Conservation (phyloP, 1,140 invertebrate genomes). For the Ceratosolen solmsi region DNA sequence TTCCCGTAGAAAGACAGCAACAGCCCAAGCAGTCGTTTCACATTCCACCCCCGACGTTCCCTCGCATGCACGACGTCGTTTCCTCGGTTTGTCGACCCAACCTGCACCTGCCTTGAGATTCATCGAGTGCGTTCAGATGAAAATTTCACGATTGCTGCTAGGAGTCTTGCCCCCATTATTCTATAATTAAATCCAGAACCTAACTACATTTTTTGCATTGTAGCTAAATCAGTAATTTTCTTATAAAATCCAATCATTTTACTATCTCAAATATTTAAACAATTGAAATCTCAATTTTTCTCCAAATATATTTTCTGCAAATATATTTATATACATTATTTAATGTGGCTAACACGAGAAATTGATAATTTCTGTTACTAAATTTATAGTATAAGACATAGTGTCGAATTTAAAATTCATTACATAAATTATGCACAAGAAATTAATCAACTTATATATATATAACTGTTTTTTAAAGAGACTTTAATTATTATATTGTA, state of each 20-base stretch:
- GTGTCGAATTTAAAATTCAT: too few species aligned
- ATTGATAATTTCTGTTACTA: too few species aligned
- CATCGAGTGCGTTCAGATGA: neutral
- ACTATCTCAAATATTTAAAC: neutral
- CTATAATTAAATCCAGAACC: neutral
- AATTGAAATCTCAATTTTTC: too few species aligned
- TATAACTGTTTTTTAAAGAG: too few species aligned
- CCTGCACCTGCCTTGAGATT: neutral
- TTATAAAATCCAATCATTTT: neutral
- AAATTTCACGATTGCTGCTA: too few species aligned
- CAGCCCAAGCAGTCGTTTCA: constrained; percentile 45
- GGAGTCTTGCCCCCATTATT: constrained; percentile 9
- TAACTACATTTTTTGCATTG: neutral
- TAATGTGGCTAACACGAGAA: too few species aligned
- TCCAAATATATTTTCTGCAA: too few species aligned
- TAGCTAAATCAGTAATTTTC: neutral
- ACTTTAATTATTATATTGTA: too few species aligned
- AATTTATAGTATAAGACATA: too few species aligned
- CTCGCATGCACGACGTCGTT: constrained; percentile 61
- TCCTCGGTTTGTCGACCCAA: constrained; percentile 28
- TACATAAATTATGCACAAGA: too few species aligned
- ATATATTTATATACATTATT: too few species aligned
- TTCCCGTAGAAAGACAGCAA: constrained; percentile 62
- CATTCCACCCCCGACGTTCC: constrained; percentile 52
- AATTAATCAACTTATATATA: too few species aligned